Conservation (phyloP, 2,888 invertebrate genomes). For the Stenichneumon culpator region DNA sequence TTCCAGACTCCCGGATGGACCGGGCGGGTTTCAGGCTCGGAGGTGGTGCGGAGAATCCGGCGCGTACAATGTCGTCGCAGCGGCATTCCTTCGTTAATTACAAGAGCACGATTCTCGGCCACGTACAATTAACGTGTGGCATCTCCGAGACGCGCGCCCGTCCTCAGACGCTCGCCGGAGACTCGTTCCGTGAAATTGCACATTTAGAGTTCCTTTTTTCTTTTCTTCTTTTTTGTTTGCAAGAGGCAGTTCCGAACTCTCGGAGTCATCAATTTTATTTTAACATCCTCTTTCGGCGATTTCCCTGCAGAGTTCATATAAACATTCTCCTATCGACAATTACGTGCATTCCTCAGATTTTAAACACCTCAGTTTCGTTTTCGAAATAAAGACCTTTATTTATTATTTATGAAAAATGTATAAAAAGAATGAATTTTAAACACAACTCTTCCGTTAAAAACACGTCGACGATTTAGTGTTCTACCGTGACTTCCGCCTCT, state of each 20-base stretch:
- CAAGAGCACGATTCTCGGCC: constrained; percentile 66
- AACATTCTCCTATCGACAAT: too few relatives aligned
- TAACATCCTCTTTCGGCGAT: not conserved
- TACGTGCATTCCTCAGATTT: too few relatives aligned
- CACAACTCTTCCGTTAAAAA: too few relatives aligned
- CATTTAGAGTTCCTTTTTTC: constrained; percentile 29
- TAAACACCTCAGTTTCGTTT: too few relatives aligned
- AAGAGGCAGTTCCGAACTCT: not conserved
- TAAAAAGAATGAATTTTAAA: too few relatives aligned
- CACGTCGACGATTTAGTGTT: not conserved
- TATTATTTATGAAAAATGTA: too few relatives aligned
- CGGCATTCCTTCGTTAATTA: constrained; percentile 73
- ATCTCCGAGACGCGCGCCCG: constrained; percentile 62
- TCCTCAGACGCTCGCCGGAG: constrained; percentile 53
- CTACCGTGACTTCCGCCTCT: not conserved
- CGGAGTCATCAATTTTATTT: constrained; percentile 34
- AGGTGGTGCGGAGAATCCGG: not conserved
- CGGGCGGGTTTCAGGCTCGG: not conserved
- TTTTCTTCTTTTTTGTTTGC: not conserved
- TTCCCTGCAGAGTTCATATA: not conserved
- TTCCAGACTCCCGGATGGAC: not conserved
- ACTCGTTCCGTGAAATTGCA: constrained; percentile 67
- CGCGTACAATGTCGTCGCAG: constrained; percentile 27
- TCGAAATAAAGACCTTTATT: too few relatives aligned
- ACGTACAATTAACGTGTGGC: constrained; percentile 72